Conservation (phyloP, 2,888 invertebrate species). For the Drepanosiphum platanoidis region DNA sequence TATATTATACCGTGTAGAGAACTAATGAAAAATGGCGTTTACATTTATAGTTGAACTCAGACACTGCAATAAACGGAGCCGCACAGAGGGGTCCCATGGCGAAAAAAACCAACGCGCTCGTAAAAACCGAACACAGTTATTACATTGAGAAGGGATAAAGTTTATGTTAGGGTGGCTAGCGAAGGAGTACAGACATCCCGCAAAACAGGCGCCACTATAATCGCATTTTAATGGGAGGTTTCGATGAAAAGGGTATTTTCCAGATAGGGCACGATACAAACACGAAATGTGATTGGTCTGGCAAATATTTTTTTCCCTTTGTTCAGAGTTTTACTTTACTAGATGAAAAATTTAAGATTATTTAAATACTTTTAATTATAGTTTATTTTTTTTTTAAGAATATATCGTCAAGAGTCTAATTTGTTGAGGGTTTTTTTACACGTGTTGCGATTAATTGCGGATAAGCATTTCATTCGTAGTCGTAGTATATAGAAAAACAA, state of each 20-base stretch:
- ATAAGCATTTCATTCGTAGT: background rate
- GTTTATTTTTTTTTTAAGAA: background rate
- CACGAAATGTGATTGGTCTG: background rate
- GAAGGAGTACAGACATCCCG: slow-evolving; percentile 2
- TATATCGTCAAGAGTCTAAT: background rate
- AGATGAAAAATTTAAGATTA: background rate
- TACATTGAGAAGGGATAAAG: background rate
- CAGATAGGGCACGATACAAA: slow-evolving; percentile 19
- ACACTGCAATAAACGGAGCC: too few species aligned
- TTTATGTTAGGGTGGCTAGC: background rate
- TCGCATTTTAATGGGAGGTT: slow-evolving; percentile 42
- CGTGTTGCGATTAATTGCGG: too few species aligned
- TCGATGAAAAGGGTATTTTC: slow-evolving; percentile 33
- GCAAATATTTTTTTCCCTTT: background rate
- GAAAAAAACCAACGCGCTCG: slow-evolving; percentile 32
- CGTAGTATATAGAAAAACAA: too few species aligned
- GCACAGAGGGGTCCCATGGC: background rate
- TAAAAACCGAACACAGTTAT: slow-evolving; percentile 14
- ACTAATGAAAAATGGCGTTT: background rate
- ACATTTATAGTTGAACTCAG: background rate
- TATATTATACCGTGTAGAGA: background rate
- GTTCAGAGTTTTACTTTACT: background rate
- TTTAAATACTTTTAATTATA: background rate
- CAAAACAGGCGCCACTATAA: slow-evolving; percentile 56
- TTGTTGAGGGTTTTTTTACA: too few species aligned